These are phyloP conservation scores for Papilio gigon DNA, from an alignment of 2,888 invertebrate genomes.

Conservation along the genomic window DNA sequence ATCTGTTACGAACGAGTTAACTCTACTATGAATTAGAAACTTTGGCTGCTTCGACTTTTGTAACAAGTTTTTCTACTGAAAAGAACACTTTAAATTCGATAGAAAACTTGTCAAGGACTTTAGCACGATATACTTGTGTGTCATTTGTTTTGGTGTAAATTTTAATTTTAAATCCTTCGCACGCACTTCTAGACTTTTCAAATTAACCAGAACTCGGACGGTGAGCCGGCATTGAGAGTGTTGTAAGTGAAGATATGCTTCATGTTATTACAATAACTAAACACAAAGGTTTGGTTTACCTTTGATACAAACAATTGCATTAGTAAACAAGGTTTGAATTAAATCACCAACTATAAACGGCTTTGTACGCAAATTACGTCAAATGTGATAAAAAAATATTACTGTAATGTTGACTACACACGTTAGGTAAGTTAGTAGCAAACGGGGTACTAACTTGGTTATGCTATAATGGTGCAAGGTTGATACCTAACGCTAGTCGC, in stretches of 20 bases:
- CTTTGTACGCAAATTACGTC: background rate
- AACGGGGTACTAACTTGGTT: too few relatives aligned
- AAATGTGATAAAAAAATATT: background rate
- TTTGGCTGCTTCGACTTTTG: constrained; percentile 23
- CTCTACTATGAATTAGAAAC: constrained; percentile 39
- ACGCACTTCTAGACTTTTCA: too few relatives aligned
- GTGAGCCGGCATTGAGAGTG: background rate
- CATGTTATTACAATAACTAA: background rate
- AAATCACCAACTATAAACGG: background rate
- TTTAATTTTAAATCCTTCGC: background rate
- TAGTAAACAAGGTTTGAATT: background rate
- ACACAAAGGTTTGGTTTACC: background rate
- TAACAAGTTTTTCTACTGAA: background rate
- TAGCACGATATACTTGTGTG: background rate
- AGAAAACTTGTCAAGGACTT: background rate
- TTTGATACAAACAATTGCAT: background rate
- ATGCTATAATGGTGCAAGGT: too few relatives aligned
- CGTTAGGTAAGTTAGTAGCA: too few relatives aligned
- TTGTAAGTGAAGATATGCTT: background rate
- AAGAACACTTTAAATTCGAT: constrained; percentile 27
- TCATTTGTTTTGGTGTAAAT: background rate
- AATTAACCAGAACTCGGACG: background rate
- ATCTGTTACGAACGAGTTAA: constrained; percentile 41
- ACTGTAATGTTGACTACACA: background rate
- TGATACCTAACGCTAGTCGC: too few relatives aligned